Evolutionary conservation across 2,888 invertebrate species (phyloP), one percentile per base, ranked within the genome.

Genomic region (Ceratothoa steindachneri): DNA sequence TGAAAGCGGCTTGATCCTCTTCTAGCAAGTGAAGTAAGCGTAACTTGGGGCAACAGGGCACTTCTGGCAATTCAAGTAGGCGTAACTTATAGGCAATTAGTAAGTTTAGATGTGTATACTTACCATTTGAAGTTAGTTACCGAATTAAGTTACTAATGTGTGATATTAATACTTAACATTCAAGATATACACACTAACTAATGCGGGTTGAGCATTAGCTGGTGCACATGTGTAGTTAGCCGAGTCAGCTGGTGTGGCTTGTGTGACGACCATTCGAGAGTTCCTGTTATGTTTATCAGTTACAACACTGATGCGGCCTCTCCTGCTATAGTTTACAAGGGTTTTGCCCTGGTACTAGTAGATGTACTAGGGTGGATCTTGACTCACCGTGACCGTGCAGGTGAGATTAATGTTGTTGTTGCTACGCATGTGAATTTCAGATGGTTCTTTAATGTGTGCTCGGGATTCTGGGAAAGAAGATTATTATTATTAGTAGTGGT

Each of bases 321-420:
- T 84, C 75, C 86, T 86, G 74, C 87, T 87, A 83, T 87, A 88
- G 84, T 87, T 88, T 84, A 88, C 86, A 70, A 87, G 87, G 81
- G 87, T 84, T 75, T 85, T 86, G 74, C 86, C 87, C 81, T 86
- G 86, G 83, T 88, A 88, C 88, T 88, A 88, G 82, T 84, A 86
- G 82, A 89, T 89, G 87, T 89, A 92, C 86, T 72, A 70, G 2
- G 79, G 79, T 1, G 79, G 67, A 9, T 73, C 79, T 0, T 76
- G 75, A 55, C 68, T 75, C n/a, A n/a, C n/a, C 0, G 72, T 72
- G 29, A 83, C 82, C 52, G 81, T 75, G 86, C 93, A 93, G 82
- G 93, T 94, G 85, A 94, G 88, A 87, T 93, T 94, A 86, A 94
- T 93, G 88, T 93, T 93, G 83, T 92, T 93, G 82, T 93, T 93